A percentile compares a stretch with the other conserved stretches of the same genome.
These are phyloP conservation scores for Drosophila anomalata DNA, from an alignment of 2,888 invertebrate species.

Conservation along the genomic window DNA sequence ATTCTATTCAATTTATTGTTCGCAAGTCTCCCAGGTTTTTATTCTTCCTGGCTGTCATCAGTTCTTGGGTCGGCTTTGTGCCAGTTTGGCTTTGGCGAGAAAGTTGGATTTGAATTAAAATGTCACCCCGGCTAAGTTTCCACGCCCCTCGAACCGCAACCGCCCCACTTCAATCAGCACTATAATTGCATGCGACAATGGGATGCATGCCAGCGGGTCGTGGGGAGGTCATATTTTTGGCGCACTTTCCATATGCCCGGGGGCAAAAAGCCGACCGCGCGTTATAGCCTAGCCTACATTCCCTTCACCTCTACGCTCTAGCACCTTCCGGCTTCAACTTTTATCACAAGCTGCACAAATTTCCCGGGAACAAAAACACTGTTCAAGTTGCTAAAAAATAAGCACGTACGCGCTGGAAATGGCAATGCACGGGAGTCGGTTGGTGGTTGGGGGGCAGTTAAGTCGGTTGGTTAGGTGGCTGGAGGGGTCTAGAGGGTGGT, in stretches of 20 bases:
- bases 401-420: constrained; percentile 75
- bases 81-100: constrained; percentile 14
- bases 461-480: not conserved
- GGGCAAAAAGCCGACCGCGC: constrained; percentile 28
- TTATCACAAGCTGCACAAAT: constrained; percentile 66
- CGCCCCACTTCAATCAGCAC: constrained; percentile 31
- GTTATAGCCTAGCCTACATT: not conserved
- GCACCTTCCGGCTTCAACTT: constrained; percentile 48
- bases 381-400: constrained; percentile 74
- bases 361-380: constrained; percentile 64
- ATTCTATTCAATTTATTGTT: constrained; percentile 15
- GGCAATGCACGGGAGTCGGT: constrained; percentile 35
- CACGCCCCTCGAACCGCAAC: constrained; percentile 17
- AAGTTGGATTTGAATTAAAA: constrained; percentile 41
- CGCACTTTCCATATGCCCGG: constrained; percentile 48
- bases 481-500: not conserved
- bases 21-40: not conserved
- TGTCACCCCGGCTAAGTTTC: constrained; percentile 17
- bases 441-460: constrained; percentile 5
- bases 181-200: constrained; percentile 44
- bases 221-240: constrained; percentile 27
- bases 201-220: constrained; percentile 45
- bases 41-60: constrained; percentile 16
- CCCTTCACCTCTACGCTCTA: not conserved
- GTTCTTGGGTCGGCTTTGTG: constrained; percentile 16